A percentile compares a stretch with the other conserved stretches of the same genome.
Evolutionary conservation across 2,797 vertebrate species (phyloP).

Genomic region (Cetoscarus ocellatus): DNA sequence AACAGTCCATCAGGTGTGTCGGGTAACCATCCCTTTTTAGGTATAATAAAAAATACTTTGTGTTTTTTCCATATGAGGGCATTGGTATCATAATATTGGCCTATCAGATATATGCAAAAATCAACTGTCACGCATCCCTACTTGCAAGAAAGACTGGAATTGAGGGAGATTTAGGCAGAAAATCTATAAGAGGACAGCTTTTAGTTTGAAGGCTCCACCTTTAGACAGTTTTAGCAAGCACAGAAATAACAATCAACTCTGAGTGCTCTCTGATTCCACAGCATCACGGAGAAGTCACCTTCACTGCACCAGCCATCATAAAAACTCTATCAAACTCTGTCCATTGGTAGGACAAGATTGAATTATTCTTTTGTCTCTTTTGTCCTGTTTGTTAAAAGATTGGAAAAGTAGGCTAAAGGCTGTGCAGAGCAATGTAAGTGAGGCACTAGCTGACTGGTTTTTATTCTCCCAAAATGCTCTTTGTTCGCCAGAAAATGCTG

Average conservation of each 20-base stretch:
- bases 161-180: too few species aligned
- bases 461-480: conserved; percentile 14
- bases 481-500: conserved; percentile 36
- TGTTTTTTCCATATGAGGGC: too few species aligned
- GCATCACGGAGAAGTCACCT: conserved; percentile 16
- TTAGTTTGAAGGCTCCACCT: too few species aligned
- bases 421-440: conserved; percentile 3
- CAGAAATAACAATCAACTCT: conserved; percentile 41
- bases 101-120: too few species aligned
- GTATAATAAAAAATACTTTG: too few species aligned
- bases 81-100: too few species aligned
- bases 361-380: background rate
- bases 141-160: too few species aligned
- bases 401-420: background rate
- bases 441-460: conserved; percentile 7
- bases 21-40: too few species aligned
- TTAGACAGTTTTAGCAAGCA: background rate
- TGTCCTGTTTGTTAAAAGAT: conserved; percentile 9
- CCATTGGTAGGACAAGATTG: background rate
- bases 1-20: too few species aligned
- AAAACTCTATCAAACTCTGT: background rate
- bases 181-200: too few species aligned
- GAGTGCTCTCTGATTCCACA: conserved; percentile 29
- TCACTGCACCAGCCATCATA: background rate
- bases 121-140: too few species aligned